A percentile compares a stretch with the other conserved stretches of the same genome.
Evolutionary conservation across 2,888 invertebrate species (phyloP).

Genomic region (Tetragonula carbonaria): DNA sequence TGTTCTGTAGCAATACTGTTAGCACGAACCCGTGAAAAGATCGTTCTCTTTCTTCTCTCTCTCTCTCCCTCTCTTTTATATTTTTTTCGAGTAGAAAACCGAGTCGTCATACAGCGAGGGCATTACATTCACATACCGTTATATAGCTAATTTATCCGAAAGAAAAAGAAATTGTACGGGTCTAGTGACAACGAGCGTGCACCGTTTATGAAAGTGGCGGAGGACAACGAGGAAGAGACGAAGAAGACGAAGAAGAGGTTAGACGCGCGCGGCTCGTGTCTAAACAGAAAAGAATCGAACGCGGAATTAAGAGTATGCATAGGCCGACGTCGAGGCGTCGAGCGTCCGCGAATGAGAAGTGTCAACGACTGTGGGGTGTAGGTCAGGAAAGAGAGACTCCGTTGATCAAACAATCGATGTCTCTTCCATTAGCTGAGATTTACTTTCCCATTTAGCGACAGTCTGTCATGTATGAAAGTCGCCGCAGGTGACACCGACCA

Average conservation of each 20-base stretch:
- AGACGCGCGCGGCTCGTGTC: neutral
- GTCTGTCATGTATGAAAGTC: slow-evolving; percentile 82
- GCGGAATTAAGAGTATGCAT: slow-evolving; percentile 64
- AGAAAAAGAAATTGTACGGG: neutral
- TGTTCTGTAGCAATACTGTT: slow-evolving; percentile 60
- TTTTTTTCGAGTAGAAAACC: slow-evolving; percentile 20
- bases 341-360: slow-evolving; percentile 77
- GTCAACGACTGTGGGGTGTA: slow-evolving; percentile 81
- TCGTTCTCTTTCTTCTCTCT: slow-evolving; percentile 8
- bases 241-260: neutral
- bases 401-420: slow-evolving; percentile 82
- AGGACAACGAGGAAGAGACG: neutral
- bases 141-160: neutral
- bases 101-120: neutral
- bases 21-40: slow-evolving; percentile 37
- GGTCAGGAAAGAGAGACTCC: slow-evolving; percentile 79
- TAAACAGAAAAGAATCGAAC: slow-evolving; percentile 49
- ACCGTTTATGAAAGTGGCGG: slow-evolving; percentile 29
- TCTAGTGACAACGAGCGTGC: neutral
- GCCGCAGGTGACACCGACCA: slow-evolving; percentile 57
- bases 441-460: slow-evolving; percentile 82
- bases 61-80: too few species aligned
- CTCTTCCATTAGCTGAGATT: slow-evolving; percentile 83
- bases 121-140: neutral
- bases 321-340: slow-evolving; percentile 56